phyloP scores from a whole-genome alignment of 2,888 invertebrate genomes.

The Hedya salicella region DNA sequence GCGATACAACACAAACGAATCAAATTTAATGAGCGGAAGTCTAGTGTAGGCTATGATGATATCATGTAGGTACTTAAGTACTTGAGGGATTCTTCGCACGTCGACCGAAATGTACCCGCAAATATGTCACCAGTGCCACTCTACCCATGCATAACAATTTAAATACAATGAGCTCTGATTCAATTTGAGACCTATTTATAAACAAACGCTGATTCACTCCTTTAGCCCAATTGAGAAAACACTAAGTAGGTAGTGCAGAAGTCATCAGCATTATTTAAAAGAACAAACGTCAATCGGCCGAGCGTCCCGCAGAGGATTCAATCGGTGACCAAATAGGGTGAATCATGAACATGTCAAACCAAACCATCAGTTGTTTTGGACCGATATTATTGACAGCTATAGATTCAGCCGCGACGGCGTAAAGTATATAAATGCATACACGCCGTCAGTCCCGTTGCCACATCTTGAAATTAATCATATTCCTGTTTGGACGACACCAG shows the following conservation, averaged over 20 bases:
- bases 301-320: no score
- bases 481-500: no score
- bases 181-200: conserved; percentile 34
- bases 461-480: no score
- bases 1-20: neutral
- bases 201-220: conserved; percentile 27
- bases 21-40: conserved; percentile 1
- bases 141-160: conserved; percentile 39
- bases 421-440: no score
- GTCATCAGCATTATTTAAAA: conserved; percentile 1
- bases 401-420: no score
- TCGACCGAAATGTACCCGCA: conserved; percentile 10
- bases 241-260: neutral
- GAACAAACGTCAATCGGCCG: neutral
- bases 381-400: no score
- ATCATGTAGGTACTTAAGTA: neutral
- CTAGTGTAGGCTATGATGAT: conserved; percentile 10
- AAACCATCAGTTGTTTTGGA: no score
- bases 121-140: conserved; percentile 30
- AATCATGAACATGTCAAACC: no score
- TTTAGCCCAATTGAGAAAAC: conserved; percentile 31
- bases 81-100: conserved; percentile 26
- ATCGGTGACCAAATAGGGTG: no score
- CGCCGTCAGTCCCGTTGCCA: no score
- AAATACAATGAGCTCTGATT: conserved; percentile 41